These are phyloP conservation scores for Alligator sinensis DNA, from an alignment of 2,113 vertebrate genomes.

Conservation along the genomic window DNA sequence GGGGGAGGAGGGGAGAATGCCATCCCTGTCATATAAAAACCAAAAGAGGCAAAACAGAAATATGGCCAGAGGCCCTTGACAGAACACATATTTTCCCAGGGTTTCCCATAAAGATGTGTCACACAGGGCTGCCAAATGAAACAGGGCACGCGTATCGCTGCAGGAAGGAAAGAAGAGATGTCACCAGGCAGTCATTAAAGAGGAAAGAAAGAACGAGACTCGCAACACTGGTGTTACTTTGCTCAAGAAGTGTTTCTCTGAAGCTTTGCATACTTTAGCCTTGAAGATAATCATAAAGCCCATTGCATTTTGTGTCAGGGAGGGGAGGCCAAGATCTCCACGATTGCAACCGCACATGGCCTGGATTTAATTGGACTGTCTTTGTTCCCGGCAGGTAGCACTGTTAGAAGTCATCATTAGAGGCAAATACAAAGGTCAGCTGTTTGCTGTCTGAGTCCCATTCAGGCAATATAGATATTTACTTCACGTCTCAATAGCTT, in stretches of 20 bases:
- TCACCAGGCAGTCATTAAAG: not conserved
- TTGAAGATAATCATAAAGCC: not conserved
- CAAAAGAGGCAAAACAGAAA: constrained; percentile 34
- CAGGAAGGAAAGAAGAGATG: constrained; percentile 13
- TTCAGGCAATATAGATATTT: constrained; percentile 52
- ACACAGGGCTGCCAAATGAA: constrained; percentile 45
- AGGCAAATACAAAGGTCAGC: constrained; percentile 45
- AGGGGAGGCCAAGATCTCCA: not conserved
- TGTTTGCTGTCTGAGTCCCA: constrained; percentile 5
- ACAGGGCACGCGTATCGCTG: constrained; percentile 10
- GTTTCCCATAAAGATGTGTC: constrained; percentile 23
- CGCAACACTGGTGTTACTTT: not conserved
- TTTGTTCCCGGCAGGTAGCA: constrained; percentile 46
- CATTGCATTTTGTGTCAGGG: not conserved
- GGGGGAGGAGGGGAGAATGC: not conserved
- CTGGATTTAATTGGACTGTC: constrained; percentile 26
- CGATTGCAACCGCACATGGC: not conserved
- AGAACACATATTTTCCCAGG: constrained; percentile 42
- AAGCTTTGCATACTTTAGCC: not conserved
- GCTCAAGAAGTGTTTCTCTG: not conserved
- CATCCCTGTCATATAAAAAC: not conserved
- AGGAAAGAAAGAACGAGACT: constrained; percentile 1
- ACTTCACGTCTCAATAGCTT: constrained; percentile 43
- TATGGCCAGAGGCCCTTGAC: constrained; percentile 41
- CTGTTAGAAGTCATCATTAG: constrained; percentile 19